These are phyloP conservation scores for Ceriagrion tenellum DNA, from an alignment of 2,888 invertebrate genomes.

Conservation along the genomic window DNA sequence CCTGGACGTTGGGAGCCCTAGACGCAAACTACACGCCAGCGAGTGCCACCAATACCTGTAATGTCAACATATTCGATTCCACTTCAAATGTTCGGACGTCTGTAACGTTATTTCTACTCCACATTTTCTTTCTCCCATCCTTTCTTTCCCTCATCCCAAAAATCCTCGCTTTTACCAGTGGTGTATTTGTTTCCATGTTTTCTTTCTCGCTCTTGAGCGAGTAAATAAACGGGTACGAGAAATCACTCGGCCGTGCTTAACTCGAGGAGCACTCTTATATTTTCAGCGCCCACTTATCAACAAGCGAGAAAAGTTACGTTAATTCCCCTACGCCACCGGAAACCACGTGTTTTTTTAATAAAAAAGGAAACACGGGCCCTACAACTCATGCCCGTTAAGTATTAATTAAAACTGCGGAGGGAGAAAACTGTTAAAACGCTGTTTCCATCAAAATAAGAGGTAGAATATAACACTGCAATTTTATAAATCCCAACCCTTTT, in stretches of 20 bases:
- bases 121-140: no score
- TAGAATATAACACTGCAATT: background rate
- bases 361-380: background rate
- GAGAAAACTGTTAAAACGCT: background rate
- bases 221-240: background rate
- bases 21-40: no score
- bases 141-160: background rate
- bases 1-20: no score
- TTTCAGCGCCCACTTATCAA: background rate
- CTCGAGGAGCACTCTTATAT: conserved; percentile 1
- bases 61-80: no score
- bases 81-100: no score
- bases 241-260: background rate
- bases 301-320: background rate
- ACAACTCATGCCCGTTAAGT: background rate
- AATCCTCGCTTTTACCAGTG: background rate
- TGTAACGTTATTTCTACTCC: no score
- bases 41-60: no score
- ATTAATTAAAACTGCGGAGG: background rate
- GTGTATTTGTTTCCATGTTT: background rate
- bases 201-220: background rate
- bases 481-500: background rate
- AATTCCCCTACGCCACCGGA: background rate
- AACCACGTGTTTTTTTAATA: background rate
- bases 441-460: background rate